Evolutionary conservation across 2,113 vertebrate species (phyloP), one percentile per base, ranked within the genome.

Genomic region (Oncorhynchus keta): DNA sequence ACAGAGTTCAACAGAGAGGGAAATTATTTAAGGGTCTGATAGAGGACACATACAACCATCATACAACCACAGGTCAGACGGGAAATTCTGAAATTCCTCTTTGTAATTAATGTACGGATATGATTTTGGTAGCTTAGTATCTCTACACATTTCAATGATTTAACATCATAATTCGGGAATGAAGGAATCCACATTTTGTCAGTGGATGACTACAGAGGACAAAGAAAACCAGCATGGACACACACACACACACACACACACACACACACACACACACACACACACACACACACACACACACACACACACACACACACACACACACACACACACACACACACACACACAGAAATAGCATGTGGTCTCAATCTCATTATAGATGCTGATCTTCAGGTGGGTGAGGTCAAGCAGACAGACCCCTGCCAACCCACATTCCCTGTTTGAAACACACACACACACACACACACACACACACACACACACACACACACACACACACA

Each of bases 371-470:
- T 74, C 72, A 65, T 74, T 65, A 74, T 5, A 13, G 22, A 39
- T 22, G 12, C 28, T 26, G 72, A 48, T 74, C n/a, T 59, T 74
- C 55, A 74, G 35, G 61, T 65, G n/a, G 72, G 61, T 64, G 59
- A 64, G 72, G 59, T 74, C 72, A 74, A 28, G 59, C 59, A 59
- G 72, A 74, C 45, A 20, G 76, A 84, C 76, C 35, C 80, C 66
- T 69, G 14, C 70, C 26, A 24, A 45, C 76, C 67, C 78, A 76
- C 78, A 78, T 74, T 26, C 68, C 75, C 74, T 64, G 73, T 68
- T 24, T 83, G 39, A 30, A 3, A 49, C 68, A 24, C 39, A 70
- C 68, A 26, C 69, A 70, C 39, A 5, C 39, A 49, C 39, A 30
- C 48, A 55, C 48, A 57, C 70, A 20, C 24, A 30, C 49, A 55